Evolutionary conservation across 2,797 vertebrate genomes (phyloP), one percentile per base, ranked within the genome.

Genomic region (Hoplostethus atlanticus): DNA sequence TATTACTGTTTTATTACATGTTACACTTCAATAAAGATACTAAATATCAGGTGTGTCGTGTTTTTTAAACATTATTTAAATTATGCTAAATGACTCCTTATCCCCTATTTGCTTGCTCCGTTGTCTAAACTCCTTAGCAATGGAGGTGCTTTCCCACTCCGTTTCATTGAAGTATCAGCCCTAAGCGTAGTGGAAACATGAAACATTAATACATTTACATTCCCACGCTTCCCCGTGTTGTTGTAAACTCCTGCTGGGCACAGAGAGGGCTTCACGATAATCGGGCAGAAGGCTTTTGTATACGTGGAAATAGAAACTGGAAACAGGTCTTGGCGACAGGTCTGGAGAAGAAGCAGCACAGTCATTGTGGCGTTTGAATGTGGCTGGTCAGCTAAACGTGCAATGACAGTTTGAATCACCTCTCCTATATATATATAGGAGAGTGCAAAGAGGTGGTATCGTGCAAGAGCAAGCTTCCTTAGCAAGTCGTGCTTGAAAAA

Each of bases 11-110:
- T 21, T 21, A 21, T 21, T 21, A 21, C 21, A 21, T 21, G 61
- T n/a, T n/a, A n/a, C 2, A 42, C 77, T 64, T 77, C 11, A 79
- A 76, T 64, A 16, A 65, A 64, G 17, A 64, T 25, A 34, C 3
- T 5, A 1, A 48, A 42, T 17, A 50, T 50, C 47, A 50, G 47
- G 16, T 34, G 17, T 0, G 1, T 11, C 55, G 15, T 48, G 5
- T 15, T 34, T 34, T 34, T 34, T 34, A 34, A 4, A 21, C 21
- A 21, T 34, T 0, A 12, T 44, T 47, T 34, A 46, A 17, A 63
- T n/a, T 53, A 1, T 11, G 31, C 30, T 53, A 50, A 64, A 34
- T 3, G 4, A 34, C 21, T 21, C 48, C 25, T n/a, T 6, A 57
- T 15, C 34, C 57, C 64, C 21, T 15, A 73, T 69, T 70, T 61